phyloP scores from a whole-genome alignment of 2,888 invertebrate genomes.

The Agonopterix subpropinquella region DNA sequence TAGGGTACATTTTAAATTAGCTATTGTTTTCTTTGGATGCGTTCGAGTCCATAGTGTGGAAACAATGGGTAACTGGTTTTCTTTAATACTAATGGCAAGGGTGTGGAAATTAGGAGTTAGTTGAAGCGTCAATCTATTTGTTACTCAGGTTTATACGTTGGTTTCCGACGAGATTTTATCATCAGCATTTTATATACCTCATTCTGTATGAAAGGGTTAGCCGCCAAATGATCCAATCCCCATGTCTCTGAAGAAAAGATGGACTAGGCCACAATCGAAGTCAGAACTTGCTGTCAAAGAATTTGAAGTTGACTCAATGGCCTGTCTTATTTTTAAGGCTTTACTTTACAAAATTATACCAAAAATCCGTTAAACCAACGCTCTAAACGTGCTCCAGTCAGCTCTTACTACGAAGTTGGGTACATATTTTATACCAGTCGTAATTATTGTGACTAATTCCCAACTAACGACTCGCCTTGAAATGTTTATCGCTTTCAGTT shows the following conservation, averaged over 20 bases:
- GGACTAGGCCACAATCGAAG: too few relatives aligned
- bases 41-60: not conserved
- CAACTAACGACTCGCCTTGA: constrained; percentile 33
- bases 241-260: too few relatives aligned
- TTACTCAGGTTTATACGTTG: not conserved
- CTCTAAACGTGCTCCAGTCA: not conserved
- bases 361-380: not conserved
- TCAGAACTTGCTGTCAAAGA: too few relatives aligned
- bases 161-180: too few relatives aligned
- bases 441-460: constrained; percentile 42
- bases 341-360: not conserved
- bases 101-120: not conserved
- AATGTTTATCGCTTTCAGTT: constrained; percentile 36
- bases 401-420: not conserved
- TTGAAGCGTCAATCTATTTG: not conserved
- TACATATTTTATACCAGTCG: constrained; percentile 19
- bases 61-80: not conserved
- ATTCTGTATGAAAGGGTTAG: too few relatives aligned
- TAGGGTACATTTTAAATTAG: constrained; percentile 13
- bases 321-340: too few relatives aligned
- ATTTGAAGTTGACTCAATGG: too few relatives aligned
- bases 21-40: constrained; percentile 13
- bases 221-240: too few relatives aligned
- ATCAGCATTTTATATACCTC: too few relatives aligned
- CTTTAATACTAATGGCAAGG: not conserved